phyloP scores from a whole-genome alignment of 2,888 invertebrate genomes.

The Tipula unca region DNA sequence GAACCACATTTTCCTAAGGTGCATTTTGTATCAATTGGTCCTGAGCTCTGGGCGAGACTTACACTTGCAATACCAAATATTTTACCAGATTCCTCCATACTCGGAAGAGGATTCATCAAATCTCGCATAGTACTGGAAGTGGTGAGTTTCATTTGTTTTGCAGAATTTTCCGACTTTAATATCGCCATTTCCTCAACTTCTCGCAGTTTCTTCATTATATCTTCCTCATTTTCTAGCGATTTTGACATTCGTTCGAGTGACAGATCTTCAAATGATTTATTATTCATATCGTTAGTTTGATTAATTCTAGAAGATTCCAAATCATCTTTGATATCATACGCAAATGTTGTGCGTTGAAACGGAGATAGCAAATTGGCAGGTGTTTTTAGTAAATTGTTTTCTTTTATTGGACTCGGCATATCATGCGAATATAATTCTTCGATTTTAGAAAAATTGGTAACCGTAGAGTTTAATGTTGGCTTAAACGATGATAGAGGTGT shows the following conservation, averaged over 20 bases:
- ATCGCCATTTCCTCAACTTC: conserved; percentile 23
- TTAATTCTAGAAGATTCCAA: not conserved
- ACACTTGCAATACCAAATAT: conserved; percentile 44
- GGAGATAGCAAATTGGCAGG: not conserved
- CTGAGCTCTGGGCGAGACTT: conserved; percentile 41
- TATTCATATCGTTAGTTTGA: not conserved
- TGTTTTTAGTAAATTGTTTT: not conserved
- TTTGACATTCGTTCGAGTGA: not conserved
- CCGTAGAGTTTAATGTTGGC: not conserved
- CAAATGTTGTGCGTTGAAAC: not conserved
- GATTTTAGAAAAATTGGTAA: not conserved
- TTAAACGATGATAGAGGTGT: not conserved
- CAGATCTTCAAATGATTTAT: conserved; percentile 14
- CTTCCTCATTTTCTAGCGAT: not conserved
- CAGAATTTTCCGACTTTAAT: not conserved
- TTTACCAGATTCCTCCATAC: conserved; percentile 43
- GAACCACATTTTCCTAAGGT: conserved; percentile 43
- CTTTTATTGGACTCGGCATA: not conserved
- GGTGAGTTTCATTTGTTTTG: conserved; percentile 41
- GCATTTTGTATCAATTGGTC: conserved; percentile 42
- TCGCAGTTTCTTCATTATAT: not conserved
- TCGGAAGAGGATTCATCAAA: conserved; percentile 38
- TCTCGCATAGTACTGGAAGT: conserved; percentile 40
- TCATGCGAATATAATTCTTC: not conserved
- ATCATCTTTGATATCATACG: not conserved